Percentiles rank a stretch among this genome's conserved stretches.
Conservation (phyloP, 2,888 invertebrate genomes). For the Boloria euphrosyne region DNA sequence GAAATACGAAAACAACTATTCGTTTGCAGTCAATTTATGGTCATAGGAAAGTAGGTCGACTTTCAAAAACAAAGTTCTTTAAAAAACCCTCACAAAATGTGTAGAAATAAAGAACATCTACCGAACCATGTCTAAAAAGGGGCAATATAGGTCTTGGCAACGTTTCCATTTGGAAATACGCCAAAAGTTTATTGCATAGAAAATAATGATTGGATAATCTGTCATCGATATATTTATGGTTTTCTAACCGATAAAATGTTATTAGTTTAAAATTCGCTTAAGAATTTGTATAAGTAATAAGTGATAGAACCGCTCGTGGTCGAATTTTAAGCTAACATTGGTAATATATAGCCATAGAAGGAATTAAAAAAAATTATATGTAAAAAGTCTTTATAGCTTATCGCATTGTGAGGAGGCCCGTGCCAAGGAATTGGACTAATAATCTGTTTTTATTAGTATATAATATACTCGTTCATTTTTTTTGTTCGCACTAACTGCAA, state of each 20-base stretch:
- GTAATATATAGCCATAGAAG: not conserved
- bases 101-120: slow-evolving; percentile 32
- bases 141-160: slow-evolving; percentile 40
- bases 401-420: no score
- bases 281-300: no score
- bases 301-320: no score
- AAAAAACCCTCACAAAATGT: slow-evolving; percentile 25
- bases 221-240: slow-evolving; percentile 40
- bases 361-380: no score
- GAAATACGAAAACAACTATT: not conserved
- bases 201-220: slow-evolving; percentile 40
- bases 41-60: slow-evolving; percentile 20
- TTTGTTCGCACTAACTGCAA: no score
- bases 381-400: no score
- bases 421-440: no score
- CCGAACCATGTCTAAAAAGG: slow-evolving; percentile 35
- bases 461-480: no score
- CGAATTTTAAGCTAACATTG: not conserved
- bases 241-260: slow-evolving; percentile 30
- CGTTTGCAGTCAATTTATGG: slow-evolving; percentile 9
- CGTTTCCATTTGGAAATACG: slow-evolving; percentile 29
- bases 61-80: slow-evolving; percentile 23
- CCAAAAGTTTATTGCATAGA: slow-evolving; percentile 39
- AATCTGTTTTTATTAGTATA: no score
- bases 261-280: slow-evolving; percentile 11